A percentile compares a stretch with the other conserved stretches of the same genome.
Conservation (phyloP, 2,888 invertebrate species). For the Phyllotreta striolata region DNA sequence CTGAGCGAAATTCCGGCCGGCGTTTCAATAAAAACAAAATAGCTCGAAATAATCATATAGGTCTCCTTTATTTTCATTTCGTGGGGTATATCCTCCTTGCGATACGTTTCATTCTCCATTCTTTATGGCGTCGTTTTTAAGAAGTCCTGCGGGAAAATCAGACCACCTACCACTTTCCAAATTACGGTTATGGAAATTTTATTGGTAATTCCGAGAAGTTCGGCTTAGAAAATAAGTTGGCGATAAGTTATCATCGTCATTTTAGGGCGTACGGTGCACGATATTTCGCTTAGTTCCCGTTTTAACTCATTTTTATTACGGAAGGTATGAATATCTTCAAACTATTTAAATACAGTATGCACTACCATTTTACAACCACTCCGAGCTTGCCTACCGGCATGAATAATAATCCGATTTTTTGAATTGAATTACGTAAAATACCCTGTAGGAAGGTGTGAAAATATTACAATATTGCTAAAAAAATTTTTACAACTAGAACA, state of each 20-base stretch:
- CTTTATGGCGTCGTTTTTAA: constrained; percentile 16
- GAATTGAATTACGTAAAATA: no score
- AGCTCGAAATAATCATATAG: constrained; percentile 17
- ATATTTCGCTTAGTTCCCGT: no score
- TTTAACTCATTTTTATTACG: no score
- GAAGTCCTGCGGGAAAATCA: constrained; percentile 10
- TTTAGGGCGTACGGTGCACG: neutral
- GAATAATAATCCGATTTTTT: no score
- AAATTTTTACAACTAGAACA: no score
- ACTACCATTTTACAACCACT: no score
- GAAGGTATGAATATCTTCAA: no score
- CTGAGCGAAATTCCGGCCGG: neutral
- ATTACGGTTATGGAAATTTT: constrained; percentile 18
- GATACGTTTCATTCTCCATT: constrained; percentile 8
- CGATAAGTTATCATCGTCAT: constrained; percentile 3
- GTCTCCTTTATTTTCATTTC: constrained; percentile 9
- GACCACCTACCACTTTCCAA: constrained; percentile 11
- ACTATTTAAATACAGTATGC: no score
- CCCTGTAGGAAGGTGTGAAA: no score
- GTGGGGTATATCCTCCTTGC: constrained; percentile 30
- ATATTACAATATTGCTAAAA: no score
- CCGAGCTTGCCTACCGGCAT: no score
- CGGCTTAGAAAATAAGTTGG: constrained; percentile 6
- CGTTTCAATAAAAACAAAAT: constrained; percentile 24
- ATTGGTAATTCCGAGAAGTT: constrained; percentile 6